Evolutionary conservation across 2,113 vertebrate genomes (phyloP), one percentile per base, ranked within the genome.

Genomic region (Anolis carolinensis): DNA sequence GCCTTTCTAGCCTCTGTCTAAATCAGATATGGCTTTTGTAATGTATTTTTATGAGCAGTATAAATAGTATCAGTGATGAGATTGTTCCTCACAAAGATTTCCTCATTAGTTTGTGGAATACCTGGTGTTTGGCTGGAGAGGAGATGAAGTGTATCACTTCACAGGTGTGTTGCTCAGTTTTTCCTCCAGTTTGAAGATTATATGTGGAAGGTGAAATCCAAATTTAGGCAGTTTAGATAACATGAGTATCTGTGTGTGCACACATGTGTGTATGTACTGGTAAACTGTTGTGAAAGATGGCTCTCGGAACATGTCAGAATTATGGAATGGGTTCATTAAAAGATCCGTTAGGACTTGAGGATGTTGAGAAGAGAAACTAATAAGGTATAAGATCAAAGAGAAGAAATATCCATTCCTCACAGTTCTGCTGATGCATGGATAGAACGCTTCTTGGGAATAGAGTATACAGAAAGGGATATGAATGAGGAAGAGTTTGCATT

Each of bases 1-100:
- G 87, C 77, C 74, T 18, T 79, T 93, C 82, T 81, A 89, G n/a
- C 50, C 48, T 89, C 86, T 71, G 86, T 21, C 52, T 13, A 84
- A 75, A 55, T 74, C 82, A 81, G 34, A 55, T 70, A 75, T 1
- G 3, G 14, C 70, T 76, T 68, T 80, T 70, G 59, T 67, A 73
- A 74, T 67, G 20, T 14, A 25, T 73, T 80, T 77, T 48, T 65
- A 32, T 74, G 36, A 50, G 13, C 9, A 14, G 36, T 85, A 88
- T 76, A 65, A 89, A 63, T 23, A n/a, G 59, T 83, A 86, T 52
- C 32, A 50, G 55, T 76, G 6, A 73, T 65, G 83, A 78, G 83
- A 72, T 50, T 89, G 86, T 82, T 80, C 16, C 7, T 67, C 18
- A 20, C 21, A 9, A 81, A 85, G 59, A 32, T 79, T 72, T 86